These are phyloP conservation scores for Tor tambroides DNA, from an alignment of 2,113 vertebrate genomes.

Conservation along the genomic window DNA sequence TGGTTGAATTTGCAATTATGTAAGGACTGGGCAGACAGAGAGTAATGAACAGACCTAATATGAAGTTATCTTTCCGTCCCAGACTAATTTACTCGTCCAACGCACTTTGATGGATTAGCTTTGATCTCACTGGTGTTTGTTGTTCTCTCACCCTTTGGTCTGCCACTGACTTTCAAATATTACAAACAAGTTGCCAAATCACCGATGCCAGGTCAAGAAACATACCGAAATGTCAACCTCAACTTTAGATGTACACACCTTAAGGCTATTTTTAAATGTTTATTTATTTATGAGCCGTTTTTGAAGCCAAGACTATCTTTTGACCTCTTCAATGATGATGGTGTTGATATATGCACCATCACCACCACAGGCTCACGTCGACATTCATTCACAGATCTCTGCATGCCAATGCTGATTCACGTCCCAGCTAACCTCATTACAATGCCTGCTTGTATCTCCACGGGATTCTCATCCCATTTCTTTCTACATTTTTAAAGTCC, in stretches of 20 bases:
- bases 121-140: slow-evolving; percentile 49
- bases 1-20: slow-evolving; percentile 1
- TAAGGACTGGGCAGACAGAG: slow-evolving; percentile 24
- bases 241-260: slow-evolving; percentile 27
- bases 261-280: slow-evolving; percentile 4
- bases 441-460: slow-evolving; percentile 9
- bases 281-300: slow-evolving; percentile 6
- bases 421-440: slow-evolving; percentile 13
- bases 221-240: slow-evolving; percentile 44
- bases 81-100: slow-evolving; percentile 43
- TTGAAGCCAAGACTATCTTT: slow-evolving; percentile 22
- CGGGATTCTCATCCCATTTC: slow-evolving; percentile 23
- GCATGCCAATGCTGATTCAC: slow-evolving; percentile 26
- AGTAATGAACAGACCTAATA: slow-evolving; percentile 38
- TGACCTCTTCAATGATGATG: slow-evolving; percentile 44
- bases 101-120: slow-evolving; percentile 53
- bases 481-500: slow-evolving; percentile 18
- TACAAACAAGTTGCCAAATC: slow-evolving; percentile 46
- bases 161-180: slow-evolving; percentile 43
- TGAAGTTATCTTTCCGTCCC: slow-evolving; percentile 45
- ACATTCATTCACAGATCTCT: slow-evolving; percentile 31
- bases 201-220: slow-evolving; percentile 29
- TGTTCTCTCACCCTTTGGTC: slow-evolving; percentile 47
- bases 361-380: neutral
- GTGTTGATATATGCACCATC: slow-evolving; percentile 40